Percentiles rank a stretch among this genome's conserved stretches.
Evolutionary conservation across 2,113 vertebrate species (phyloP).

Genomic region (Anguilla rostrata): DNA sequence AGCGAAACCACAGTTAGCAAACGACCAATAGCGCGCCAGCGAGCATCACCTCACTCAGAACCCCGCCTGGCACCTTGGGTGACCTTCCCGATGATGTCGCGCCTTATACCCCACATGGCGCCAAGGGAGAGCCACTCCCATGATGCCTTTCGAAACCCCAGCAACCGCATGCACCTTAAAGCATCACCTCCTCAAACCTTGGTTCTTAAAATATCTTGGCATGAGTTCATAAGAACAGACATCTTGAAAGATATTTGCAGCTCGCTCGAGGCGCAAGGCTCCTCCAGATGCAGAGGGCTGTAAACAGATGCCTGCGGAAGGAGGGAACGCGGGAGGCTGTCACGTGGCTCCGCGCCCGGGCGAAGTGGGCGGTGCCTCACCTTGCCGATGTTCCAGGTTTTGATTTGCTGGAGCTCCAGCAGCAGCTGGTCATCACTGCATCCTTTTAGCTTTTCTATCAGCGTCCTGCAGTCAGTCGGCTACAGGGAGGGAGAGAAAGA

Average conservation of each 20-base stretch:
- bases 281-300: not conserved
- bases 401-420: conserved; percentile 90
- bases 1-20: not conserved
- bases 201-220: not conserved
- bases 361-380: conserved; percentile 53
- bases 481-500: conserved; percentile 46
- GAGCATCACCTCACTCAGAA: not conserved
- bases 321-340: too few relatives aligned
- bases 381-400: conserved; percentile 97
- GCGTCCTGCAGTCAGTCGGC: conserved; percentile 93
- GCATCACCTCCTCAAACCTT: not conserved
- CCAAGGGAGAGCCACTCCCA: not conserved
- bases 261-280: not conserved
- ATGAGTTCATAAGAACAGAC: not conserved
- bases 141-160: not conserved
- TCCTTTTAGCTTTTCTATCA: conserved; percentile 91
- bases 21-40: not conserved
- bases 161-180: not conserved
- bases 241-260: not conserved
- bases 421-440: conserved; percentile 90
- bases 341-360: not conserved
- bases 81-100: not conserved
- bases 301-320: not conserved
- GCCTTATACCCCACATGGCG: not conserved
- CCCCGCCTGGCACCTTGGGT: too few relatives aligned